A percentile compares a stretch with the other conserved stretches of the same genome.
phyloP scores from a whole-genome alignment of 2,888 invertebrate species.

The Oligia strigilis region DNA sequence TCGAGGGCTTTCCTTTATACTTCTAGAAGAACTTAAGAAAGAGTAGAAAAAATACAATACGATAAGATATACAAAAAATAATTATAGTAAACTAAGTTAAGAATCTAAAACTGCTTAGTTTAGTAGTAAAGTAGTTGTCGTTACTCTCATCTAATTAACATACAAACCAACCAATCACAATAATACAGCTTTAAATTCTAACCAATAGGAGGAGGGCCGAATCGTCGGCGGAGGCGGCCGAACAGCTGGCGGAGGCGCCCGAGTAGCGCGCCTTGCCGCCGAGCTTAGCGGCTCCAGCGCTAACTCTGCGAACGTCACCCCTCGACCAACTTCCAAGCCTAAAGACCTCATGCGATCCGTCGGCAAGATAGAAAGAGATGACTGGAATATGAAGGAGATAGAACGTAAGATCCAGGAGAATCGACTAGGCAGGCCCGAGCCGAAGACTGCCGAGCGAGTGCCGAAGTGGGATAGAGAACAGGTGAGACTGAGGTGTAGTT shows the following conservation, averaged over 20 bases:
- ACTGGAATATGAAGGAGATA: conserved; percentile 97
- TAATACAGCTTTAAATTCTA: conserved; percentile 32
- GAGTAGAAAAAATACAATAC: background rate
- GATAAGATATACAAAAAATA: background rate
- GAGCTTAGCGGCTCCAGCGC: conserved; percentile 93
- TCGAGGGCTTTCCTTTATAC: background rate
- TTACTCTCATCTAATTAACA: conserved; percentile 1
- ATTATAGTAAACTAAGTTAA: background rate
- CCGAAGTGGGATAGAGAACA: conserved; percentile 98
- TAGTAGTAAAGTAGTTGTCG: background rate
- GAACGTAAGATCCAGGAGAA: conserved; percentile 96
- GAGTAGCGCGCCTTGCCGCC: conserved; percentile 91
- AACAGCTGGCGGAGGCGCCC: conserved; percentile 78
- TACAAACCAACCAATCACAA: conserved; percentile 5
- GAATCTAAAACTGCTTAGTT: background rate
- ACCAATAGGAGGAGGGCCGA: conserved; percentile 83
- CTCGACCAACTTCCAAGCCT: conserved; percentile 91
- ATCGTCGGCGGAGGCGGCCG: conserved; percentile 81
- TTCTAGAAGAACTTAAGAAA: background rate
- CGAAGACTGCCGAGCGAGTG: conserved; percentile 93
- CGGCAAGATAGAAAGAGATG: conserved; percentile 96
- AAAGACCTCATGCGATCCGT: conserved; percentile 96
- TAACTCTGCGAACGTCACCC: conserved; percentile 87
- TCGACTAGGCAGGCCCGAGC: conserved; percentile 92
- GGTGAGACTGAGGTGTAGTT: conserved; percentile 74